Base-by-base conservation (phyloP, 2,888 invertebrate genomes). In the Cephus pygmeus region DNA sequence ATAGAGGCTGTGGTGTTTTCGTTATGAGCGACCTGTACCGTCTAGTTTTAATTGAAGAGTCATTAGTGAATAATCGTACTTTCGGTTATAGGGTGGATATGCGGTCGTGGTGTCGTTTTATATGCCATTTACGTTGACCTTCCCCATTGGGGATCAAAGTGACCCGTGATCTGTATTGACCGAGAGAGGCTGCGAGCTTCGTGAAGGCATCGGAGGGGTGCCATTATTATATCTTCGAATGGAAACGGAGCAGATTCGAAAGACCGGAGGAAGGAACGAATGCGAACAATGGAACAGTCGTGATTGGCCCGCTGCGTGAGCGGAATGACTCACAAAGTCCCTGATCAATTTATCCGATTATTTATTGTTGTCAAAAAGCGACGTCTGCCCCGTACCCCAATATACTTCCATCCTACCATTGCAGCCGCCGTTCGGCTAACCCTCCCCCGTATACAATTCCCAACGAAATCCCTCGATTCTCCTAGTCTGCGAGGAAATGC, bases 331-430 rank as follows among this genome's bases (percentile, higher is more conserved):
- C 88, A 87, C 85, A 82, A 84, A 87, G 84, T 88, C 83, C 82
- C 84, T 83, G 79, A 85, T 86, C 84, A 83, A 81, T 86, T 88
- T 84, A 89, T 89, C 88, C 88, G 88, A 89, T 89, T 89, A 89
- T 89, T 89, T 87, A 88, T 88, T 85, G 87, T 87, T 86, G 88
- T 87, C 87, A 86, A 88, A 88, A 89, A 88, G 85, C 83, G 83
- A 79, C 71, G 77, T 69, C 71, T 33, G 71, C 34, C 71, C 31
- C 12, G 11, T 23, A 12, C 71, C 74, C 69, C 69, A 56, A 56
- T 56, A 23, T 23, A 23, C 23, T 23, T 56, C 56, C 23, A 56
- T 56, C 56, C 56, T 56, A 23, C 56, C 0, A 56, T 56, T 56
- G 56, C 56, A 56, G 56, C 56, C 56, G 15, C 23, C 15, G 56